Conservation (phyloP, 92 coral and sea anemone species). For the Paragorgia papillata region DNA sequence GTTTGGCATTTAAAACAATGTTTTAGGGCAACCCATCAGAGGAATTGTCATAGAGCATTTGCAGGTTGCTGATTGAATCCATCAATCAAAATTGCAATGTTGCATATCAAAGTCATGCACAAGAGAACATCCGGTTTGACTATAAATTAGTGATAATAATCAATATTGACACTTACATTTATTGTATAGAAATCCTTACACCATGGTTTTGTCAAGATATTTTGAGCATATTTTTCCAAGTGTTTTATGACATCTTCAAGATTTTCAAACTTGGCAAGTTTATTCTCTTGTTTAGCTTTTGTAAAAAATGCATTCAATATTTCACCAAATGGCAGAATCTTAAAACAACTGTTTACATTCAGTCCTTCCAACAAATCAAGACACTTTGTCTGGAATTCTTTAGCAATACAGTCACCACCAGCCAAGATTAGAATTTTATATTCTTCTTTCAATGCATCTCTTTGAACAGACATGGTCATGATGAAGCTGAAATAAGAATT, state of each 20-base stretch:
- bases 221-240: constrained; percentile 22
- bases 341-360: not conserved
- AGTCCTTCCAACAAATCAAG: not conserved
- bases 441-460: not conserved
- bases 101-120: too few species aligned
- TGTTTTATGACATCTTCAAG: not conserved
- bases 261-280: not conserved
- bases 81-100: too few species aligned
- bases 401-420: not conserved
- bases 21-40: too few species aligned
- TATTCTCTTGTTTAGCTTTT: not conserved
- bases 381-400: not conserved
- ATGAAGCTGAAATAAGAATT: too few species aligned
- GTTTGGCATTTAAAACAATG: too few species aligned
- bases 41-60: too few species aligned
- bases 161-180: constrained; percentile 28
- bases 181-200: constrained; percentile 23
- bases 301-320: not conserved
- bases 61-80: too few species aligned
- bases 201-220: constrained; percentile 27
- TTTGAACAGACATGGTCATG: not conserved
- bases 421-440: not conserved
- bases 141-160: too few species aligned
- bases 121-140: too few species aligned
- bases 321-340: not conserved